phyloP scores from a whole-genome alignment of 2,113 vertebrate species.

The Arizona elegans region DNA sequence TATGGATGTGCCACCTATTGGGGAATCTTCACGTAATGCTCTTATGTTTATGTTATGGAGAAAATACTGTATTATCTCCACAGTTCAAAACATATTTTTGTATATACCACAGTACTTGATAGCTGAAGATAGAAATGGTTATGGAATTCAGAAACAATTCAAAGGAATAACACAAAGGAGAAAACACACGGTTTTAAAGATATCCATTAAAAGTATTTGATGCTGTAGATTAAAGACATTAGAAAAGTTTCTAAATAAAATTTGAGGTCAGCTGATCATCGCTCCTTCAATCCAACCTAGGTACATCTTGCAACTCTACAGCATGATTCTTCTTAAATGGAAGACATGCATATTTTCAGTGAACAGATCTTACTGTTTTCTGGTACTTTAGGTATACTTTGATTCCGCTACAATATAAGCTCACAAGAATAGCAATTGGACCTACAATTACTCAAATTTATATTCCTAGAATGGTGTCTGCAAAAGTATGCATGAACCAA shows the following conservation, averaged over 20 bases:
- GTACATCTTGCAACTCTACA: not conserved
- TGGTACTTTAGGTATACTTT: not conserved
- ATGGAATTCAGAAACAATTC: conserved; percentile 43
- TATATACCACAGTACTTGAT: conserved; percentile 37
- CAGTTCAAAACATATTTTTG: conserved; percentile 29
- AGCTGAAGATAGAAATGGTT: conserved; percentile 51
- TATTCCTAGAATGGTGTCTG: not conserved
- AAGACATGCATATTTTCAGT: not conserved
- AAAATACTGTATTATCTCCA: not conserved
- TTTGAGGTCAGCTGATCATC: not conserved
- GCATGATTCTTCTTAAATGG: not conserved
- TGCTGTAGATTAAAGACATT: not conserved
- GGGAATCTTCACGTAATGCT: not conserved
- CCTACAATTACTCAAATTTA: not conserved
- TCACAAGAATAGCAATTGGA: not conserved
- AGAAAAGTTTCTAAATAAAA: not conserved
- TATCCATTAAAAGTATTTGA: conserved; percentile 18
- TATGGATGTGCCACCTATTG: not conserved
- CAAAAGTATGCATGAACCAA: not conserved
- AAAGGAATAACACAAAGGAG: conserved; percentile 38
- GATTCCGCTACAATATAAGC: not conserved
- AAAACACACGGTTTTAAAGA: conserved; percentile 16
- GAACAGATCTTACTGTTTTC: not conserved
- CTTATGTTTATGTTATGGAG: not conserved
- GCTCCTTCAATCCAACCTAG: not conserved